These are phyloP conservation scores for Maniola jurtina DNA, from an alignment of 1,140 invertebrate genomes.

Conservation along the genomic window DNA sequence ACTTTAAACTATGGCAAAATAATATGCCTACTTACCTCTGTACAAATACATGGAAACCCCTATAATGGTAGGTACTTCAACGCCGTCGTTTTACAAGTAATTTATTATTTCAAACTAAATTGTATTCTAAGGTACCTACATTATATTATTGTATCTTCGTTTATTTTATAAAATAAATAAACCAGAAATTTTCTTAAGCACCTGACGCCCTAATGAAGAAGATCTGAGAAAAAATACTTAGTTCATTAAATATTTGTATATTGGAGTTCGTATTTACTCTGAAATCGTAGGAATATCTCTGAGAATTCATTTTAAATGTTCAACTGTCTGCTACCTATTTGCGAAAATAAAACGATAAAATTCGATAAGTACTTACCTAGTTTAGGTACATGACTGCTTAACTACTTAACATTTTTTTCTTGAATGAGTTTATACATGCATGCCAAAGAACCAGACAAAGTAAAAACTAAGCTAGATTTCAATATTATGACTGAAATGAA, in stretches of 20 bases:
- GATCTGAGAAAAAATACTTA: background rate
- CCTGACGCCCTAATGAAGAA: slow-evolving; percentile 2
- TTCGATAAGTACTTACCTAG: no score
- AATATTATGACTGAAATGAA: no score
- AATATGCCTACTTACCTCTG: no score
- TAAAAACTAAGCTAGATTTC: no score
- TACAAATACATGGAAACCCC: background rate
- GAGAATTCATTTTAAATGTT: background rate
- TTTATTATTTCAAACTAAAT: background rate
- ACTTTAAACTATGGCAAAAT: background rate
- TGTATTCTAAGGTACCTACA: no score
- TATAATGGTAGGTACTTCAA: background rate
- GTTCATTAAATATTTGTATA: background rate
- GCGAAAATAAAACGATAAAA: no score
- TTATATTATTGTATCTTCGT: no score
- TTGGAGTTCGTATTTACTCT: background rate
- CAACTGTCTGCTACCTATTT: no score
- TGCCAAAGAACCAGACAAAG: no score
- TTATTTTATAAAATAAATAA: slow-evolving; percentile 7
- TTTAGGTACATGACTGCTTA: no score
- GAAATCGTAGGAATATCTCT: background rate
- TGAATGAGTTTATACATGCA: no score
- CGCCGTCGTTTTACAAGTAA: background rate
- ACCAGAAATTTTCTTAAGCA: slow-evolving; percentile 10
- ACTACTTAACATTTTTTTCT: no score